phyloP scores from a whole-genome alignment of 2,113 vertebrate genomes.

The Limnothrissa miodon region DNA sequence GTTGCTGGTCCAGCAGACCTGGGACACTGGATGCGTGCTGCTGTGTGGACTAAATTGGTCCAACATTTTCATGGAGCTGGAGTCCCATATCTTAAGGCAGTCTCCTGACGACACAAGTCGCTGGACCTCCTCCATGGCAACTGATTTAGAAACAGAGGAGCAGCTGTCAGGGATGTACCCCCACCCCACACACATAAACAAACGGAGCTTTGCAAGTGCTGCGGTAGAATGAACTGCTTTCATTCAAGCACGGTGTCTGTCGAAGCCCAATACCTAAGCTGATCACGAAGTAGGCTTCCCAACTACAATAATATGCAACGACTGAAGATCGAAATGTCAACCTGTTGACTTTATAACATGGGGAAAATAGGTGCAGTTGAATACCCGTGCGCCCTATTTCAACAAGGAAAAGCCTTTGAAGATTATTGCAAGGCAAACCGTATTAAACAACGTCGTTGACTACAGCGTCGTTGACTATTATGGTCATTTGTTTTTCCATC shows the following conservation, averaged over 20 bases:
- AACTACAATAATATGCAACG: background rate
- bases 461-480: no score
- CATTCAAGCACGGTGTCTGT: background rate
- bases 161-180: constrained; percentile 7
- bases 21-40: constrained; percentile 75
- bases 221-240: background rate
- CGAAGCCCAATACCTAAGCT: background rate
- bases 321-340: background rate
- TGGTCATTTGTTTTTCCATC: no score
- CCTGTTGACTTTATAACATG: background rate
- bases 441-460: background rate
- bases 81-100: constrained; percentile 94
- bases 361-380: background rate
- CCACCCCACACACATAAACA: background rate
- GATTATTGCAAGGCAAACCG: background rate
- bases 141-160: constrained; percentile 49
- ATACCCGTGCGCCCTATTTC: background rate
- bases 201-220: background rate
- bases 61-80: constrained; percentile 79
- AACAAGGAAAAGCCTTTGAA: background rate
- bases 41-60: constrained; percentile 93
- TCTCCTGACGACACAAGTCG: constrained; percentile 91
- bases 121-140: constrained; percentile 85
- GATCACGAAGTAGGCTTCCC: background rate
- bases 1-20: constrained; percentile 90